Base-by-base conservation (phyloP, 1,140 invertebrate species). In the Psix sp. region DNA sequence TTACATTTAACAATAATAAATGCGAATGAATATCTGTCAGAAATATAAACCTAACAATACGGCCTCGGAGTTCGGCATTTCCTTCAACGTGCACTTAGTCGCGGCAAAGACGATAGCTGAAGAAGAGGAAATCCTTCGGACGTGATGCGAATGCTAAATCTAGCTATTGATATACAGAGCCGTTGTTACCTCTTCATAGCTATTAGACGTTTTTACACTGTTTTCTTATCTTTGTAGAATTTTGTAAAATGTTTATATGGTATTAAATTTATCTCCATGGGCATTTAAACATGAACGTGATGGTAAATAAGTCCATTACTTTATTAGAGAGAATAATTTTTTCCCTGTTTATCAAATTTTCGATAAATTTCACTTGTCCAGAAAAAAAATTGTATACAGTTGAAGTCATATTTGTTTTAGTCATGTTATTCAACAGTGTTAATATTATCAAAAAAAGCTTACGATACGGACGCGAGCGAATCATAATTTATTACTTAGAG, bases 41-140 rank as follows among this genome's bases (percentile, higher is more conserved):
- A 60, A 66, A 60, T 66, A 60, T 60, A 33, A 66, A 73, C 70
- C 36, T 35, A 42, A 70, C 57, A 68, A 65, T 70, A 59, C 39
- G 57, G 48, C 39, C 36, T 49, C 54, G 29, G 24, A 73, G 52
- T 66, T 73, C 70, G 54, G 52, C 46, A 59, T 74, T 74, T 60
- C 48, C 63, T 59, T 49, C 49, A 29, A 73, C 59, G 59, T 65
- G 51, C 38, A 35, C 51, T 57, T 17, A 57, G 59, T 65, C 51
- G 60, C 68, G 39, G 38, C 38, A 35, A 49, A 67, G 60, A 48
- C 59, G 59, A 73, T 73, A 65, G 52, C 26, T 26, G 71, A 66
- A 74, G 57, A 68, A 68, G 57, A 74, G 71, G 63, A 74, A 74
- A 74, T 74, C 71, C 71, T 74, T 68, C 40, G 57, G 31, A 67